Conservation (phyloP, 2,797 vertebrate genomes). For the Enteromius viviparus region DNA sequence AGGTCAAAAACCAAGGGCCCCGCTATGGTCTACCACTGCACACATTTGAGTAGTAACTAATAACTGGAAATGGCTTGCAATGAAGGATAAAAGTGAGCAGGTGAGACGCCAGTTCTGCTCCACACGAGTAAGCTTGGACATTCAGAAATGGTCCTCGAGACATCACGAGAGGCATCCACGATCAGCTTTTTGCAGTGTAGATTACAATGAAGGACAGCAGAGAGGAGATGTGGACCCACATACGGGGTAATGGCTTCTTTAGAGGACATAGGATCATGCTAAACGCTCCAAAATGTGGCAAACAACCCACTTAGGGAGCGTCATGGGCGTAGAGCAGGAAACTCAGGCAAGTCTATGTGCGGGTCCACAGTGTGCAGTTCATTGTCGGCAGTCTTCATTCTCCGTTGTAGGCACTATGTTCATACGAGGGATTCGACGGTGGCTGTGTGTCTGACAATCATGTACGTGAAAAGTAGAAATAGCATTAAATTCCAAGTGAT, state of each 20-base stretch:
- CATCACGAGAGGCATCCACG: constrained; percentile 20
- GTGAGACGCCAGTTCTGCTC: neutral
- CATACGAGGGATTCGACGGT: constrained; percentile 42
- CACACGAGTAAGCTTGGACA: constrained; percentile 13
- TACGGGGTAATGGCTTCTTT: constrained; percentile 56
- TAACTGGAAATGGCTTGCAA: neutral
- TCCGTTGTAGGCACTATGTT: constrained; percentile 63
- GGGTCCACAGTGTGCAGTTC: constrained; percentile 56
- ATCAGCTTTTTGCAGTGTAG: constrained; percentile 37
- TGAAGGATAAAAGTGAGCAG: neutral
- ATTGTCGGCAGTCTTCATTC: constrained; percentile 57
- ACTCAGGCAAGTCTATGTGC: constrained; percentile 38
- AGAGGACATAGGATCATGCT: constrained; percentile 30
- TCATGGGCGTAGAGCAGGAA: constrained; percentile 15
- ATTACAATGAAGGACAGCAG: constrained; percentile 28
- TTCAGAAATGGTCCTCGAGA: constrained; percentile 28
- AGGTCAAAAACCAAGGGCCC: neutral
- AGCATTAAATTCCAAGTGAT: constrained; percentile 20
- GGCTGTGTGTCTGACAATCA: constrained; percentile 51
- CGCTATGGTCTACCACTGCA: neutral
- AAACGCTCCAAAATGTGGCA: constrained; percentile 25
- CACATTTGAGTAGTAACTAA: neutral
- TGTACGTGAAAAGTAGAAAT: constrained; percentile 40
- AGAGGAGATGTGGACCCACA: constrained; percentile 27
- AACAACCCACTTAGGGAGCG: constrained; percentile 14